These are phyloP conservation scores for Clepsis dumicolana DNA, from an alignment of 2,888 invertebrate species.

Conservation along the genomic window DNA sequence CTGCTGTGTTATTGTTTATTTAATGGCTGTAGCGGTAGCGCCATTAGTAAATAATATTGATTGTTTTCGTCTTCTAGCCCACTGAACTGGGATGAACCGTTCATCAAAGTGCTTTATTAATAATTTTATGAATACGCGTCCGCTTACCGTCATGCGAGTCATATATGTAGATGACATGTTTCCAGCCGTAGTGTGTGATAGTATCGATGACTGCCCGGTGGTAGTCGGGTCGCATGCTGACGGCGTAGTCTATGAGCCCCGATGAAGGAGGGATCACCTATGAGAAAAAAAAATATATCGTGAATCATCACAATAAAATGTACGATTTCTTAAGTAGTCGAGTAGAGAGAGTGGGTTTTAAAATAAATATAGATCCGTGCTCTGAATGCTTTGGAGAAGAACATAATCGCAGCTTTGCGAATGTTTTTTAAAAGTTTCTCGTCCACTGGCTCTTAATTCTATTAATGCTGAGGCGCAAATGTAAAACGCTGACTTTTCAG, in stretches of 20 bases:
- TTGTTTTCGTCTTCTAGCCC: neutral
- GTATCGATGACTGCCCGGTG: conserved; percentile 98
- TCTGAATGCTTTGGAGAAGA: neutral
- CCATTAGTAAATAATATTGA: neutral
- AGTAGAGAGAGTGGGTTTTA: too few species aligned
- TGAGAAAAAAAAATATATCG: conserved; percentile 36
- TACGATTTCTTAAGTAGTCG: too few species aligned
- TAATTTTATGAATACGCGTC: conserved; percentile 51
- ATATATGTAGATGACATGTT: conserved; percentile 95
- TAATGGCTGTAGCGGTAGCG: neutral
- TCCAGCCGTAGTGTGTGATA: conserved; percentile 96
- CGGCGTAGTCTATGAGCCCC: conserved; percentile 95
- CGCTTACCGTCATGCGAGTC: conserved; percentile 96
- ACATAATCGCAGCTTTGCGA: neutral
- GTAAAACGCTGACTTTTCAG: conserved; percentile 2
- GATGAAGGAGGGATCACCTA: conserved; percentile 95
- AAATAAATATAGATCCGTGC: too few species aligned
- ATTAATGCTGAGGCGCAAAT: conserved; percentile 2
- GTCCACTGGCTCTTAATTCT: conserved; percentile 32
- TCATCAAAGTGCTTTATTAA: conserved; percentile 69
- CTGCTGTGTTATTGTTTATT: neutral
- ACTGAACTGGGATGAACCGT: conserved; percentile 5
- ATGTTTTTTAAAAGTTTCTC: neutral
- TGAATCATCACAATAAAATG: neutral
- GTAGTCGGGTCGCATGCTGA: conserved; percentile 98